phyloP scores from a whole-genome alignment of 1,140 invertebrate genomes.

The Chrysopa pallens region DNA sequence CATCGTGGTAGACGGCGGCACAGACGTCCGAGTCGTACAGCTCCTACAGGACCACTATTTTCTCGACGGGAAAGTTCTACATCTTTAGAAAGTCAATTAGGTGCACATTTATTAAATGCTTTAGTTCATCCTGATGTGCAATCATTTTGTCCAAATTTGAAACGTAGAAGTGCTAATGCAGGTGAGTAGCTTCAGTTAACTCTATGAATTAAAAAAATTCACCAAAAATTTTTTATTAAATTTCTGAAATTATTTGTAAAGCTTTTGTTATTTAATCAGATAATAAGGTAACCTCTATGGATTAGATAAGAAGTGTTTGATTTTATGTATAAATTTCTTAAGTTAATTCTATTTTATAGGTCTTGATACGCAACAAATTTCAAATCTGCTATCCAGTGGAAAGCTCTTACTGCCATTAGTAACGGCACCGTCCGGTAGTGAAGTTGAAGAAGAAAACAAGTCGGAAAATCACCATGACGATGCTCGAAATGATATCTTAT shows the following conservation, averaged over 20 bases:
- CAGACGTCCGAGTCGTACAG: conserved; percentile 12
- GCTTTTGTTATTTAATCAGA: too few species aligned
- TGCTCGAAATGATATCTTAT: conserved; percentile 20
- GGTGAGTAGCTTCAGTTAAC: conserved; percentile 5
- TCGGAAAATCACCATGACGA: conserved; percentile 24
- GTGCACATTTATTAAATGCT: conserved; percentile 33
- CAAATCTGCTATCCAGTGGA: conserved; percentile 28
- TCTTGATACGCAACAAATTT: conserved; percentile 30
- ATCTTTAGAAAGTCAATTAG: conserved; percentile 58
- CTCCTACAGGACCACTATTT: conserved; percentile 20
- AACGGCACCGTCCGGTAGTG: conserved; percentile 25
- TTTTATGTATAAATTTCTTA: too few species aligned
- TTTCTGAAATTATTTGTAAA: too few species aligned
- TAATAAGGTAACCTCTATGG: too few species aligned
- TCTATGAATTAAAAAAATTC: too few species aligned
- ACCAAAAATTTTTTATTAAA: too few species aligned
- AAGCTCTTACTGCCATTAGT: conserved; percentile 32
- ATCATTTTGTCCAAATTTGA: conserved; percentile 27
- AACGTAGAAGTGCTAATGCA: conserved; percentile 32
- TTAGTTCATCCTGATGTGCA: conserved; percentile 25
- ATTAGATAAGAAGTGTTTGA: too few species aligned
- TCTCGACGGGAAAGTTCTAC: conserved; percentile 50
- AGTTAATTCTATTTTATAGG: conserved; percentile 12
- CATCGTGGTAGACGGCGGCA: conserved; percentile 20
- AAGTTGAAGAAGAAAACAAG: conserved; percentile 27